phyloP scores from a whole-genome alignment of 1,140 invertebrate genomes.

The Theocolax elegans region DNA sequence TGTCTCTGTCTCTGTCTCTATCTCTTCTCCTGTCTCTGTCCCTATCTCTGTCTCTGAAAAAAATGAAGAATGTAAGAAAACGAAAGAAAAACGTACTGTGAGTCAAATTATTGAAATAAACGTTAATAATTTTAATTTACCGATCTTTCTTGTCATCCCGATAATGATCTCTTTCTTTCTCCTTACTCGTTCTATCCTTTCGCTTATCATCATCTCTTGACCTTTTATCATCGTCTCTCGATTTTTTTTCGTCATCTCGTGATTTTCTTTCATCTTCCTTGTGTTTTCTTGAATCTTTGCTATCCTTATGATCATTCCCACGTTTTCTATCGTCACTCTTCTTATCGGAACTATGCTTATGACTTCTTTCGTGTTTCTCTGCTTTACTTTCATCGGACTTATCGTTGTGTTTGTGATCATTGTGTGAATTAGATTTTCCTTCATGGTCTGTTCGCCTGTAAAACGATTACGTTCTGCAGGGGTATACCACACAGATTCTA shows the following conservation, averaged over 20 bases:
- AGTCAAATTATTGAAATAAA: not conserved
- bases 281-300: slow-evolving; percentile 50
- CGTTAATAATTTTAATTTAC: not conserved
- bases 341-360: slow-evolving; percentile 49
- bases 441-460: slow-evolving; percentile 65
- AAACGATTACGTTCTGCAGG: slow-evolving; percentile 69
- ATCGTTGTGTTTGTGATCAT: slow-evolving; percentile 54
- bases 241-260: slow-evolving; percentile 57
- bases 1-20: slow-evolving; percentile 48
- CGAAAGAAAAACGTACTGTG: not conserved
- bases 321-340: slow-evolving; percentile 55
- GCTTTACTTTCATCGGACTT: slow-evolving; percentile 43
- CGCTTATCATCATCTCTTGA: slow-evolving; percentile 49
- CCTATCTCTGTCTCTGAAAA: slow-evolving; percentile 22
- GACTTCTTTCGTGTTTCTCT: slow-evolving; percentile 40
- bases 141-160: slow-evolving; percentile 39
- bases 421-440: slow-evolving; percentile 55
- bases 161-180: slow-evolving; percentile 57
- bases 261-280: slow-evolving; percentile 52
- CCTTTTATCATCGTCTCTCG: slow-evolving; percentile 56
- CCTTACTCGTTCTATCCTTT: slow-evolving; percentile 56
- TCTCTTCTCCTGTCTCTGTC: slow-evolving; percentile 49
- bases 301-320: slow-evolving; percentile 54
- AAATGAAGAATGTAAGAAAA: not conserved
- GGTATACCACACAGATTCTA: slow-evolving; percentile 69